Base-by-base conservation (phyloP, 2,888 invertebrate genomes). In the Neoscelio sp. region DNA sequence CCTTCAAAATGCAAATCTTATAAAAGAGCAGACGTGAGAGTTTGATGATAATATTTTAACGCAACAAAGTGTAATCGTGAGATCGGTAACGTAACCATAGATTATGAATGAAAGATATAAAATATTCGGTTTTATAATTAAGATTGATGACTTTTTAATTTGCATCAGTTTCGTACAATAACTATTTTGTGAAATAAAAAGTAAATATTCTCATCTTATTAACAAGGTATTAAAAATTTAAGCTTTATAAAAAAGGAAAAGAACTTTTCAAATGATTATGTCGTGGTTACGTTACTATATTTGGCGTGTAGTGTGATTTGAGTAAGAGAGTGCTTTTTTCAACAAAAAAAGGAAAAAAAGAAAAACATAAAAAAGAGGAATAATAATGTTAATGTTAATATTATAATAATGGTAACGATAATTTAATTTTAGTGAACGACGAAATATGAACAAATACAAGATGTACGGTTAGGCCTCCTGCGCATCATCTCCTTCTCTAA, bases 401-500 rank as follows among this genome's bases (percentile, higher is more conserved):
- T n/a, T n/a, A 44, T 38, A 28, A 28, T 52, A 50, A 52, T 35
- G 28, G 23, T 62, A 62, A 44, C 13, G 33, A 65, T 64, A 71
- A 71, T 44, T 44, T 50, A 71, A 48, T 44, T 5, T 42, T 50
- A 40, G 50, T 50, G 26, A 44, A 67, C 42, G 23, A 33, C 23
- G 44, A 60, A 60, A 71, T 38, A 26, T 40, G 15, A 60, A 60
- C 33, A 62, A 38, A 67, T 46, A 15, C 18, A 71, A 65, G 58
- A 48, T 68, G 67, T 67, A 77, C 71, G 73, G 62, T 73, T 44
- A 68, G 73, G 68, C 78, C 73, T 73, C 46, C 65, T 67, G 73
- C 73, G 62, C 78, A 78, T 73, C 73, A 70, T 40, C 74, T 76
- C 38, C 56, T 60, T 52, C 52, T 52, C 15, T 54, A 38, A 12